These are phyloP conservation scores for Scrobipalpa costella DNA, from an alignment of 2,888 invertebrate species.

Conservation along the genomic window DNA sequence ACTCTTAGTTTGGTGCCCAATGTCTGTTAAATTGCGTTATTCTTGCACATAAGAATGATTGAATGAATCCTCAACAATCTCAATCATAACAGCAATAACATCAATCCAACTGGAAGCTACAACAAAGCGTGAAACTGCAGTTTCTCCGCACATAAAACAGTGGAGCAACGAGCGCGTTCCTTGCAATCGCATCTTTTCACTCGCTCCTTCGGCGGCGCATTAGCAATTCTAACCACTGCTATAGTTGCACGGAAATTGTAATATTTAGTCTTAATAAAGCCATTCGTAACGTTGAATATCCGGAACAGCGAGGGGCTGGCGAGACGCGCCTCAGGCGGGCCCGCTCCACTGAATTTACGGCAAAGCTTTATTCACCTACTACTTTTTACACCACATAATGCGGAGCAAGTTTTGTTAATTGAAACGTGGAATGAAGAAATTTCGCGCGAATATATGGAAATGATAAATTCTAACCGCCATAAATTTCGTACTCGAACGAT, in stretches of 20 bases:
- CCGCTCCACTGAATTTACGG: slow-evolving; percentile 57
- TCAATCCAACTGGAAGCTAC: slow-evolving; percentile 50
- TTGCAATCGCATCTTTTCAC: slow-evolving; percentile 74
- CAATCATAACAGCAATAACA: slow-evolving; percentile 60
- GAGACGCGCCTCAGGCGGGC: slow-evolving; percentile 57
- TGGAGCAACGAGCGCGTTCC: slow-evolving; percentile 50
- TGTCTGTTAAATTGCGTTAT: too few relatives aligned
- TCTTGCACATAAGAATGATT: neutral
- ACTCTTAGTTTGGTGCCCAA: too few relatives aligned
- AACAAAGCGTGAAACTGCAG: slow-evolving; percentile 67
- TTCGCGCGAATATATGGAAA: slow-evolving; percentile 33
- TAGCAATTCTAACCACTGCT: slow-evolving; percentile 72
- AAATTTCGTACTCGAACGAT: slow-evolving; percentile 56
- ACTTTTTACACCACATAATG: slow-evolving; percentile 20
- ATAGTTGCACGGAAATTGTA: slow-evolving; percentile 74
- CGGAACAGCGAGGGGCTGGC: slow-evolving; percentile 58
- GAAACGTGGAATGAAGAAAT: slow-evolving; percentile 24
- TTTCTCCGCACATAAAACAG: slow-evolving; percentile 72
- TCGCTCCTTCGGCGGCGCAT: slow-evolving; percentile 61
- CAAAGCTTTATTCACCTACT: slow-evolving; percentile 49
- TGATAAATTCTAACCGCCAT: slow-evolving; percentile 56
- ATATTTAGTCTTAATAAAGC: slow-evolving; percentile 79
- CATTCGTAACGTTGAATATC: slow-evolving; percentile 73
- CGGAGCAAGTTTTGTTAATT: slow-evolving; percentile 17
- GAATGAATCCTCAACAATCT: slow-evolving; percentile 44